phyloP scores from a whole-genome alignment of 1,140 invertebrate species.

The Tetragonula clypearis region DNA sequence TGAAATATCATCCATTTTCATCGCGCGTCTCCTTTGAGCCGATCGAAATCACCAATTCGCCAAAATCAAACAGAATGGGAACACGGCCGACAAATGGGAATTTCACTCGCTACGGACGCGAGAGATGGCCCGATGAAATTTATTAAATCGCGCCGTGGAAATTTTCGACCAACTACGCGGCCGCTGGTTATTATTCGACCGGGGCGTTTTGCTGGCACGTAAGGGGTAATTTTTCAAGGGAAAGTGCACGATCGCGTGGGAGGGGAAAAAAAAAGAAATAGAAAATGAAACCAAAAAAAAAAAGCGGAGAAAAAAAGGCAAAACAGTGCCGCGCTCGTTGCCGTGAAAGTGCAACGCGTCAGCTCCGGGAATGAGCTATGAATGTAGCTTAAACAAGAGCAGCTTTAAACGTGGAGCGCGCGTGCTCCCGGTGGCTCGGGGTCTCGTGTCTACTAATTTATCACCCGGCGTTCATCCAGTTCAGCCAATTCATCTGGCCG shows the following conservation, averaged over 20 bases:
- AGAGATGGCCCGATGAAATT: neutral
- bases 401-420: conserved; percentile 15
- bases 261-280: neutral
- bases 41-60: neutral
- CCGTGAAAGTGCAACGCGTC: neutral
- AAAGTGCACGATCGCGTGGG: neutral
- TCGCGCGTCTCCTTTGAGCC: neutral
- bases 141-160: neutral
- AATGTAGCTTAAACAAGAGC: conserved; percentile 35
- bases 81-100: neutral
- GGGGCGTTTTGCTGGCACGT: no score
- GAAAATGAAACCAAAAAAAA: no score
- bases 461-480: conserved; percentile 59
- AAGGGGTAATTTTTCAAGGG: conserved; percentile 7
- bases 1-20: neutral
- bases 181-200: neutral
- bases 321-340: neutral
- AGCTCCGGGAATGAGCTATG: conserved; percentile 28
- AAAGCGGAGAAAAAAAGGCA: neutral
- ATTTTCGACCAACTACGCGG: neutral
- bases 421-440: neutral
- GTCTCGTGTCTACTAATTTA: conserved; percentile 56
- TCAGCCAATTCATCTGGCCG: conserved; percentile 56
- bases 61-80: neutral
- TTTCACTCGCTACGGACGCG: neutral